A percentile compares a stretch with the other conserved stretches of the same genome.
phyloP scores from a whole-genome alignment of 1,140 invertebrate species.

The Augochlora pura region DNA sequence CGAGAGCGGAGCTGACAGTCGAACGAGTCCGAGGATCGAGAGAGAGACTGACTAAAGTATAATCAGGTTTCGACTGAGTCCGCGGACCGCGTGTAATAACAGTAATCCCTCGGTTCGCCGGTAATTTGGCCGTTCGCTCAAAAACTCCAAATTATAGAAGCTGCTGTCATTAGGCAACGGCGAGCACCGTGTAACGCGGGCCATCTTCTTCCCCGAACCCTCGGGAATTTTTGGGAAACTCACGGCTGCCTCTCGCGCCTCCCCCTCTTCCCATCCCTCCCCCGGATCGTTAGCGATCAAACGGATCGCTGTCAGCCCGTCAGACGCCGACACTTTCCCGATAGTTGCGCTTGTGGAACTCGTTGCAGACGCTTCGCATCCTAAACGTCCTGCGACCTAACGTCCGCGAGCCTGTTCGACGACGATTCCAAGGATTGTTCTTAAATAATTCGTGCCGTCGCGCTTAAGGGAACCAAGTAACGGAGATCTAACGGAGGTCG shows the following conservation, averaged over 20 bases:
- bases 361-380: too few species aligned
- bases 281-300: slow-evolving; percentile 51
- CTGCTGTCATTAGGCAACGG: slow-evolving; percentile 77
- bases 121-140: slow-evolving; percentile 78
- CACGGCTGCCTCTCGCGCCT: slow-evolving; percentile 15
- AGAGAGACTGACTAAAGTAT: slow-evolving; percentile 76
- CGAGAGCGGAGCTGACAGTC: slow-evolving; percentile 70
- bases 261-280: slow-evolving; percentile 17
- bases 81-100: slow-evolving; percentile 78
- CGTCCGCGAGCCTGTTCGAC: too few species aligned
- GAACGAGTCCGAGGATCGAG: slow-evolving; percentile 65
- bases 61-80: slow-evolving; percentile 77
- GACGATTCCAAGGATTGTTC: too few species aligned
- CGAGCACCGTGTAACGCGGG: slow-evolving; percentile 58
- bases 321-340: slow-evolving; percentile 7
- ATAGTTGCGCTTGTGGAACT: neutral
- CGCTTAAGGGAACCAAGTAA: too few species aligned
- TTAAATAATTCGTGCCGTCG: too few species aligned
- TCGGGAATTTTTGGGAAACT: slow-evolving; percentile 73
- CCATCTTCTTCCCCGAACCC: slow-evolving; percentile 71
- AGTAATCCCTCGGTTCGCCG: slow-evolving; percentile 77
- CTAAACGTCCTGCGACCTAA: too few species aligned
- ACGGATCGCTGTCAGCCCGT: slow-evolving; percentile 6
- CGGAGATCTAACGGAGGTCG: too few species aligned
- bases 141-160: slow-evolving; percentile 80